Conservation (phyloP, 2,113 vertebrate species). For the Athene cunicularia region DNA sequence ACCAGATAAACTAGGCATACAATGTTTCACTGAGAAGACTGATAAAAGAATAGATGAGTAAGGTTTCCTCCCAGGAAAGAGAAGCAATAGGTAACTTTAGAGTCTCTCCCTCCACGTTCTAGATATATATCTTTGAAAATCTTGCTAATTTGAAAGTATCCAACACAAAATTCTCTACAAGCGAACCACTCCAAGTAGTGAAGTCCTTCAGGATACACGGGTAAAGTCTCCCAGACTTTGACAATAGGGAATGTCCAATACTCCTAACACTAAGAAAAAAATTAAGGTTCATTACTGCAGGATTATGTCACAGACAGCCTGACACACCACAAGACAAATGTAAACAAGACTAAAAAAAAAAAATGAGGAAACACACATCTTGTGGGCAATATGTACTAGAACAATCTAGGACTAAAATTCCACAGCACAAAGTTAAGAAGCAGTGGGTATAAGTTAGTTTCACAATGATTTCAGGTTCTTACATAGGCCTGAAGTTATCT, state of each 20-base stretch:
- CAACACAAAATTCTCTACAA: conserved; percentile 24
- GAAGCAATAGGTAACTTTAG: conserved; percentile 11
- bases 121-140: conserved; percentile 3
- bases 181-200: background rate
- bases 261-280: conserved; percentile 3
- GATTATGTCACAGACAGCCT: conserved; percentile 66
- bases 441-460: conserved; percentile 64
- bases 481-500: conserved; percentile 87
- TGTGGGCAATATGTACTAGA: conserved; percentile 51
- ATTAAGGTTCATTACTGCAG: conserved; percentile 20
- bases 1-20: background rate
- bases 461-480: conserved; percentile 76
- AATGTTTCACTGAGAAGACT: conserved; percentile 41
- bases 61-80: conserved; percentile 41
- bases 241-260: conserved; percentile 33
- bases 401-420: conserved; percentile 67
- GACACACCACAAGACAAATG: conserved; percentile 51
- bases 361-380: conserved; percentile 41
- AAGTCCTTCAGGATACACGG: conserved; percentile 49
- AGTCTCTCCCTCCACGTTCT: conserved; percentile 23
- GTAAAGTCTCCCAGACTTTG: conserved; percentile 42
- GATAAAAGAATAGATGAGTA: conserved; percentile 16
- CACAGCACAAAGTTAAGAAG: conserved; percentile 72
- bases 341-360: conserved; percentile 33
- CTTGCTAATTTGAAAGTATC: conserved; percentile 15